A percentile compares a stretch with the other conserved stretches of the same genome.
These are phyloP conservation scores for Hemithea aestivaria DNA, from an alignment of 2,888 invertebrate genomes.

Conservation along the genomic window DNA sequence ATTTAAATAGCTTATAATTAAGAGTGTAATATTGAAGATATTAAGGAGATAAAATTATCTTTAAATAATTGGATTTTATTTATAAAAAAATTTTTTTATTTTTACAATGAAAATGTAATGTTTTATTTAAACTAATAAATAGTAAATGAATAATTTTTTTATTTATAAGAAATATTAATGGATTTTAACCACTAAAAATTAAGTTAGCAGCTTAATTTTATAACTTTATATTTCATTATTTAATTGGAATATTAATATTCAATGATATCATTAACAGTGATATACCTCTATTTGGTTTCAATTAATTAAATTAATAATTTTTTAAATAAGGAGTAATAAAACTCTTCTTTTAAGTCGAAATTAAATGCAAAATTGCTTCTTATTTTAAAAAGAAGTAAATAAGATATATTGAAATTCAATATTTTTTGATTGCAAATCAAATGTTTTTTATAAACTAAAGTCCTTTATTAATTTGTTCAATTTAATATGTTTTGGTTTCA, in stretches of 20 bases:
- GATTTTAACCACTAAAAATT: constrained; percentile 71
- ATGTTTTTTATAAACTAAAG: constrained; percentile 63
- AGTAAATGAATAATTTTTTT: too few species aligned
- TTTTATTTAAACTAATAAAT: constrained; percentile 83
- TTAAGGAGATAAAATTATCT: constrained; percentile 51
- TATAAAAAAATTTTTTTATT: constrained; percentile 64
- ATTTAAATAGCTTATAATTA: constrained; percentile 58
- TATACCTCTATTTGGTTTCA: constrained; percentile 81
- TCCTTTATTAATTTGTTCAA: constrained; percentile 56
- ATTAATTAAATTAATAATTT: too few species aligned
- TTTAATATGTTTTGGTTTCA: constrained; percentile 67
- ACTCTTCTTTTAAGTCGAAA: constrained; percentile 70
- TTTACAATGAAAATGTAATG: constrained; percentile 83
- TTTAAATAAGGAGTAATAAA: constrained; percentile 73
- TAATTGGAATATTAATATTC: constrained; percentile 77
- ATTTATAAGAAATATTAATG: constrained; percentile 75
- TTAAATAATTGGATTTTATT: constrained; percentile 37
- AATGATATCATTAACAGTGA: constrained; percentile 83
- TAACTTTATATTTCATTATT: constrained; percentile 68
- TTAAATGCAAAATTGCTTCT: constrained; percentile 76
- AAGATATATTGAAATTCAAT: constrained; percentile 61
- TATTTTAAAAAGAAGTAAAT: constrained; percentile 48
- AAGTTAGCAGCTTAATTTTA: constrained; percentile 82
- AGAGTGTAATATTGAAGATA: constrained; percentile 66
- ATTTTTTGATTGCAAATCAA: constrained; percentile 66